Conservation (phyloP, 2,888 invertebrate genomes). For the Oxyscelio sp. region DNA sequence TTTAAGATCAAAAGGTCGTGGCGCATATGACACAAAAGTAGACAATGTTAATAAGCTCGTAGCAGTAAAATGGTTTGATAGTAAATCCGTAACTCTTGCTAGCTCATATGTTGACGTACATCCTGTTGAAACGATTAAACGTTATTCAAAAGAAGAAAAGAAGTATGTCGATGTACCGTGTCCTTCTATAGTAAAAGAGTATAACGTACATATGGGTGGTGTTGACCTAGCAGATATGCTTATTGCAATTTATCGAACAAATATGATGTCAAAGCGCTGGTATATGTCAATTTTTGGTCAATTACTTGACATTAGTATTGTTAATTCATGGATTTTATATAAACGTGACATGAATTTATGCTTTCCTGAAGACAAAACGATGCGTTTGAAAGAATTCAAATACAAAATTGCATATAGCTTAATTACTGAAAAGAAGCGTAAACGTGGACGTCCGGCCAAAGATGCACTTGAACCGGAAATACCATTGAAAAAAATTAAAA, state of each 20-base stretch:
- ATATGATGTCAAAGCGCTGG: constrained; percentile 81
- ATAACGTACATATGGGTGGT: constrained; percentile 77
- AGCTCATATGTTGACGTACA: constrained; percentile 54
- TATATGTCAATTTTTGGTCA: constrained; percentile 75
- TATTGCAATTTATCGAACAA: constrained; percentile 72
- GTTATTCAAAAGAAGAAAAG: constrained; percentile 68
- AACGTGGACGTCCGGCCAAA: constrained; percentile 16
- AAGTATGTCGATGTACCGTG: constrained; percentile 77
- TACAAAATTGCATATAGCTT: constrained; percentile 32
- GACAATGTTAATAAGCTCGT: neutral
- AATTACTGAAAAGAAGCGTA: constrained; percentile 21
- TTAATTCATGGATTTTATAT: constrained; percentile 78
- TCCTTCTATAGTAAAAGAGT: constrained; percentile 73
- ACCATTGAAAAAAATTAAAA: neutral
- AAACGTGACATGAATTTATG: neutral
- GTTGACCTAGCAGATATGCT: constrained; percentile 81
- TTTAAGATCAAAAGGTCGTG: neutral
- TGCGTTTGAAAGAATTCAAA: constrained; percentile 27
- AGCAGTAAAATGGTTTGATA: constrained; percentile 74
- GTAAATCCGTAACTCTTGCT: constrained; percentile 73
- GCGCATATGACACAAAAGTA: neutral
- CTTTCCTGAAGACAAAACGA: neutral
- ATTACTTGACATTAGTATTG: constrained; percentile 58
- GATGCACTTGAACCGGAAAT: neutral
- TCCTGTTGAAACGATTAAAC: constrained; percentile 39